Base-by-base conservation (phyloP, 2,888 invertebrate species). In the Pheosia tremula region DNA sequence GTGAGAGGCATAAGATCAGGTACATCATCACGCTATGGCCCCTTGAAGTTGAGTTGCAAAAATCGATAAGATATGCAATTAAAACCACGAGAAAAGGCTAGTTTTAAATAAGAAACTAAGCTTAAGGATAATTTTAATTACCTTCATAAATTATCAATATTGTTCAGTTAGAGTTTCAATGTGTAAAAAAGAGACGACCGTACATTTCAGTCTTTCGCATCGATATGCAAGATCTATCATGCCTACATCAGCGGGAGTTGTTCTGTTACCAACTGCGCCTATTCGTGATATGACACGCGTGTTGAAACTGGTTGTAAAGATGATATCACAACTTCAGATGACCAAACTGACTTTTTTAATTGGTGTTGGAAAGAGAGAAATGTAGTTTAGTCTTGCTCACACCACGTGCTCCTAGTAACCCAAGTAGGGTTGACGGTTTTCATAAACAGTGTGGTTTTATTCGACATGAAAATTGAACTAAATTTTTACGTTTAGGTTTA, bases 281-380 rank as follows among this genome's bases (percentile, higher is more conserved):
- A 53, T 53, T 37, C 53, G 37, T 37, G 53, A 53, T 53, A 53
- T 53, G 37, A 53, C 53, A 52, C 53, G 37, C 37, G 11, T 53
- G 55, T 13, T n/a, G 8, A 55, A 55, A 55, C 39, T 39, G 55
- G 55, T 55, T 55, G 55, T 55, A 39, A 55, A 55, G 55, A 55
- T 55, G 55, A 39, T 55, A 55, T 55, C 55, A 55, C 39, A 55
- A 11, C 13, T 36, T 53, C 11, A 53, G 53, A 53, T 53, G 11
- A 37, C 37, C 39, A 55, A 55, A 39, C 39, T 13, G 37, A 39
- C 55, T 55, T 54, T 55, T 55, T 55, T 55, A 38, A 55, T 55
- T 53, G 53, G 39, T 8, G 0, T 13, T 7, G 10, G 3, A 55
- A 55, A 55, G 55, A 39, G 39, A 55, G n/a, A 55, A 37, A 39